These are phyloP conservation scores for Osedax fenrisi DNA, from an alignment of 2,888 invertebrate species.

Conservation along the genomic window DNA sequence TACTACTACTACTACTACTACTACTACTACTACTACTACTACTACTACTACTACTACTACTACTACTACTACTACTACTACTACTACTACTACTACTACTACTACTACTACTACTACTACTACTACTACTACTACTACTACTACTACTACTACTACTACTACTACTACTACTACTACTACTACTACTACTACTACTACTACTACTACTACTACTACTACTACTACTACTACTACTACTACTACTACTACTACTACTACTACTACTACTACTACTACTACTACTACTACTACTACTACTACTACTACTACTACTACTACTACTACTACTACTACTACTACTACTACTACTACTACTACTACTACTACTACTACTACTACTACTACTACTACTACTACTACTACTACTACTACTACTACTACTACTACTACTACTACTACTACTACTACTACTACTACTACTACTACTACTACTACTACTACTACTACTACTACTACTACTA, in stretches of 20 bases:
- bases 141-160: constrained; percentile 21
- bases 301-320: constrained; percentile 3
- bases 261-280: constrained; percentile 8
- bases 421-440: too few relatives aligned
- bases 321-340: constrained; percentile 9
- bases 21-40: constrained; percentile 21
- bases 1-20: constrained; percentile 25
- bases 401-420: too few relatives aligned
- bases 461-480: too few relatives aligned
- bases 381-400: too few relatives aligned
- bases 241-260: neutral
- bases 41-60: constrained; percentile 26
- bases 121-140: constrained; percentile 23
- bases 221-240: constrained; percentile 5
- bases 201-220: constrained; percentile 13
- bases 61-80: constrained; percentile 29
- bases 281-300: neutral
- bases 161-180: constrained; percentile 11
- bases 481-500: too few relatives aligned
- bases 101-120: constrained; percentile 26
- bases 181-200: constrained; percentile 6
- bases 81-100: constrained; percentile 27
- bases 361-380: too few relatives aligned
- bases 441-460: too few relatives aligned
- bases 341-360: constrained; percentile 6